Percentiles rank a stretch among this genome's conserved stretches.
Conservation (phyloP, 2,888 invertebrate genomes). For the Lithophane socia region DNA sequence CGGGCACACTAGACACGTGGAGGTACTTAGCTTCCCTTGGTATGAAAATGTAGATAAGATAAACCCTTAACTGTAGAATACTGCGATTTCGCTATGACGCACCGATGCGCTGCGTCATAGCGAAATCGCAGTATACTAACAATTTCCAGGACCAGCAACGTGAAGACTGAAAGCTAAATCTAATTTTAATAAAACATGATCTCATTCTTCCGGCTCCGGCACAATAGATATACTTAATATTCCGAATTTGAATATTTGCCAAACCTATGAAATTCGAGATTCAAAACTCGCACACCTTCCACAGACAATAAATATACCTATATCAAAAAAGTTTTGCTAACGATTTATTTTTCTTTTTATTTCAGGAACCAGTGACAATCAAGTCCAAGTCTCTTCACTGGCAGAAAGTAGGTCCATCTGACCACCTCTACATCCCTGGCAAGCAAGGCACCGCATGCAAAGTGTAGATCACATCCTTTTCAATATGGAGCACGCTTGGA, state of each 20-base stretch:
- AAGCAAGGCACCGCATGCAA: conserved; percentile 70
- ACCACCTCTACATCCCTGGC: conserved; percentile 84
- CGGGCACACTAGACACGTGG: too few species aligned
- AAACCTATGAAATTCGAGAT: conserved; percentile 15
- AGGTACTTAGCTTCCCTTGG: too few species aligned
- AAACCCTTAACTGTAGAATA: too few species aligned
- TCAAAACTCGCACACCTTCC: background rate
- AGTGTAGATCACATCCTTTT: conserved; percentile 65
- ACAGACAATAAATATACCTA: background rate
- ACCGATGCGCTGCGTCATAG: background rate
- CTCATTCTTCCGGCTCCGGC: background rate
- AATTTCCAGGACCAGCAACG: background rate
- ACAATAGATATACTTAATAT: conserved; percentile 1
- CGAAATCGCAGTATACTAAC: too few species aligned
- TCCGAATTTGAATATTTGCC: conserved; percentile 42
- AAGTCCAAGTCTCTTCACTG: conserved; percentile 86
- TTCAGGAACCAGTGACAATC: conserved; percentile 86
- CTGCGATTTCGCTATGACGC: too few species aligned
- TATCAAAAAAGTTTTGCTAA: conserved; percentile 1
- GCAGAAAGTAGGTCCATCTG: conserved; percentile 85
- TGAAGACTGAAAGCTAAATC: background rate
- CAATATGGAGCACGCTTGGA: conserved; percentile 57
- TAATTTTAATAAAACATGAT: conserved; percentile 15
- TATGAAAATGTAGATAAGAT: background rate
- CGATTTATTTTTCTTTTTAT: conserved; percentile 58